These are phyloP conservation scores for Montipora cactus DNA, from an alignment of 64 coral and sea anemone genomes.

Conservation along the genomic window DNA sequence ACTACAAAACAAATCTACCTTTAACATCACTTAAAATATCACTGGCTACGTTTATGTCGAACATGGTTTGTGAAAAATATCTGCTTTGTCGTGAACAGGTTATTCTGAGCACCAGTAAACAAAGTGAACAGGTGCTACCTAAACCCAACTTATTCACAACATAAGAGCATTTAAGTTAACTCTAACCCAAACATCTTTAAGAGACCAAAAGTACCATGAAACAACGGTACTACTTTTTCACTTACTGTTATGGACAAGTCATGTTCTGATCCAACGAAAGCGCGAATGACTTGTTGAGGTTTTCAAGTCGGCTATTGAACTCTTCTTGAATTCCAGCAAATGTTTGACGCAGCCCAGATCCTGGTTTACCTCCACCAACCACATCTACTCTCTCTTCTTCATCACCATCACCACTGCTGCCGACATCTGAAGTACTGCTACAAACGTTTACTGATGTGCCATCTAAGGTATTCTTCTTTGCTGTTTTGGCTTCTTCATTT, in stretches of 20 bases:
- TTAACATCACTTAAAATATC: background rate
- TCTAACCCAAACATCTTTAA: background rate
- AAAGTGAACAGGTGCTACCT: no score
- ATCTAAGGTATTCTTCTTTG: constrained; percentile 14
- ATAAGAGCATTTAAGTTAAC: background rate
- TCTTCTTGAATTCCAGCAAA: constrained; percentile 88
- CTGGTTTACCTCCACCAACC: constrained; percentile 52
- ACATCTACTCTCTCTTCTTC: constrained; percentile 54
- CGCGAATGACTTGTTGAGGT: constrained; percentile 81
- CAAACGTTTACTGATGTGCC: constrained; percentile 16
- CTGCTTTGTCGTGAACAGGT: no score
- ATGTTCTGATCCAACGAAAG: constrained; percentile 69
- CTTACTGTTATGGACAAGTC: constrained; percentile 33
- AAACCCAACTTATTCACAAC: background rate
- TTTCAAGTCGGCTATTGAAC: constrained; percentile 83
- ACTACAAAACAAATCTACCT: background rate
- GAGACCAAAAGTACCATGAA: background rate
- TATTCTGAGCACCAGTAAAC: no score
- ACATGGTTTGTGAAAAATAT: no score
- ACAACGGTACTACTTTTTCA: background rate
- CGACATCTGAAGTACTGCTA: background rate
- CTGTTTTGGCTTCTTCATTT: constrained; percentile 41
- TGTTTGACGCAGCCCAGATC: constrained; percentile 64
- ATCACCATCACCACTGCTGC: background rate
- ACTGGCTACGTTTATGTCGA: background rate